phyloP scores from a whole-genome alignment of 2,888 invertebrate species.

The Sicus ferrugineus region DNA sequence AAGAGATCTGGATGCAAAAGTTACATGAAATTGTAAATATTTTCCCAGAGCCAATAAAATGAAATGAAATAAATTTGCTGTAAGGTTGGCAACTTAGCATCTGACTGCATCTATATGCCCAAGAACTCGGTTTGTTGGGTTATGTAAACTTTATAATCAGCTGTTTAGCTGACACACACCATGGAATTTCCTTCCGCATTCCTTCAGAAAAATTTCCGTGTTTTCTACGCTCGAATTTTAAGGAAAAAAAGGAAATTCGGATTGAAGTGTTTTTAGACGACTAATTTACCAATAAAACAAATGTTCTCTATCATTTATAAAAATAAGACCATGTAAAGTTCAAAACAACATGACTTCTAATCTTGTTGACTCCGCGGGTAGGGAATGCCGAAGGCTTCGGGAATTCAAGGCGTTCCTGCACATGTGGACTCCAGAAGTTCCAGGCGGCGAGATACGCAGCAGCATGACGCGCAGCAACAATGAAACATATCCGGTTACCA shows the following conservation, averaged over 20 bases:
- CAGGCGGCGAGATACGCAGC: conserved; percentile 35
- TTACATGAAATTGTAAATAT: no score
- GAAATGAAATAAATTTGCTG: no score
- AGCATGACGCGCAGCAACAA: conserved; percentile 55
- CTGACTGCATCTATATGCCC: neutral
- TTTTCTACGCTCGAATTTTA: neutral
- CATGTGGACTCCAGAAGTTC: conserved; percentile 33
- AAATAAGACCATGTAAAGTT: neutral
- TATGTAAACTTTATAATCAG: conserved; percentile 8
- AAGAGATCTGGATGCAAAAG: no score
- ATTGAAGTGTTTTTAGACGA: neutral
- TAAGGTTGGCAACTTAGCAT: no score
- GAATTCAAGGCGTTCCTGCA: conserved; percentile 51
- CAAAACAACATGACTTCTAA: conserved; percentile 28
- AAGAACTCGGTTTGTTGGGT: conserved; percentile 2
- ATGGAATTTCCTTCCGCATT: conserved; percentile 23
- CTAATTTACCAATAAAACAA: neutral
- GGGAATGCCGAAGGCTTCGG: conserved; percentile 48
- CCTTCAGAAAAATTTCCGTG: conserved; percentile 8
- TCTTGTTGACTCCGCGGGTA: neutral
- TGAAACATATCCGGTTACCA: conserved; percentile 53
- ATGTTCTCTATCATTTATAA: neutral
- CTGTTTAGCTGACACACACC: conserved; percentile 12
- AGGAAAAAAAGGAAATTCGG: no score
- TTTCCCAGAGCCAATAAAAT: no score